Conservation (phyloP, 2,113 vertebrate species). For the Eclectus roratus region DNA sequence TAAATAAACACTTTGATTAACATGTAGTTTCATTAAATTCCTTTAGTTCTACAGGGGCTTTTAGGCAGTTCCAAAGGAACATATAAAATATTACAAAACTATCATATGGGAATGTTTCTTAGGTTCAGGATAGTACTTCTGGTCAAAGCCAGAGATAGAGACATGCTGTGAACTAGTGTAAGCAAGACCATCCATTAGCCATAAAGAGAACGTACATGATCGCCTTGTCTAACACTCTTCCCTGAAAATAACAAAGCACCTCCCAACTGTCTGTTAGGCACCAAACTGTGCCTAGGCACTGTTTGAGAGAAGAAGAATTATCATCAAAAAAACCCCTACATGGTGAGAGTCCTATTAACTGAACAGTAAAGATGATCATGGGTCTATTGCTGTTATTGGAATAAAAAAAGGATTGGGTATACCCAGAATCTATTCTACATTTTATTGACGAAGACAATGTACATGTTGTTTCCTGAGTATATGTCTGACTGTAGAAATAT, state of each 20-base stretch:
- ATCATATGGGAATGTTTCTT: neutral
- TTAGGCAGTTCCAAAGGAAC: neutral
- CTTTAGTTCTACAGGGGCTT: neutral
- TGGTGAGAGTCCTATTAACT: neutral
- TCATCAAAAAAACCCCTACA: rapidly evolving
- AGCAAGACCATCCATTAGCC: neutral
- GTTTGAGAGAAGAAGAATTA: neutral
- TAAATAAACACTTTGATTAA: neutral
- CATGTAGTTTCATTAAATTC: neutral
- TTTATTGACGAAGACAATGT: neutral
- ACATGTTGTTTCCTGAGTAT: neutral
- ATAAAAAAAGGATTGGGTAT: neutral
- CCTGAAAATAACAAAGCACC: neutral
- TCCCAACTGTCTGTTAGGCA: neutral
- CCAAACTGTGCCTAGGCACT: neutral
- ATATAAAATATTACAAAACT: neutral
- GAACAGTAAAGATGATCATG: neutral
- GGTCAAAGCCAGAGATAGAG: neutral
- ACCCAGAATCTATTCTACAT: neutral
- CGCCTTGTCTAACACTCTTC: neutral
- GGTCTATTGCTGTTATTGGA: neutral
- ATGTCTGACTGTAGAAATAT: neutral
- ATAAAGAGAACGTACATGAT: neutral
- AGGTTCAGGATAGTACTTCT: neutral
- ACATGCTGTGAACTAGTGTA: neutral